phyloP scores from a whole-genome alignment of 2,113 vertebrate species.

The Pelobates fuscus region DNA sequence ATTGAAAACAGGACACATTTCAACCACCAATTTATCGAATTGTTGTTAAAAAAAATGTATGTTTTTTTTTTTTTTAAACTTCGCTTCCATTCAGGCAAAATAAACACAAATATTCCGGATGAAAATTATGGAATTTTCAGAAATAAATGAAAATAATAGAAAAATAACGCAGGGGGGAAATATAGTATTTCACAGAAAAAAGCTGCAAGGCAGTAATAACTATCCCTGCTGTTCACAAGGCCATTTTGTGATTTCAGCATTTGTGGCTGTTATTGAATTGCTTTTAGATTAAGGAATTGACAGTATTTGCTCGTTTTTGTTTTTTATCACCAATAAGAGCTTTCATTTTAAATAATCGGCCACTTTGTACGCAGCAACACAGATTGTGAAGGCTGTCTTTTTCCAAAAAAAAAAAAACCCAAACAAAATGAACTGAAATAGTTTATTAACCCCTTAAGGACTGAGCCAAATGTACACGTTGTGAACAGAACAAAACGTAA shows the following conservation, averaged over 20 bases:
- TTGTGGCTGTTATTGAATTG: slow-evolving; percentile 33
- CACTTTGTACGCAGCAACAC: not conserved
- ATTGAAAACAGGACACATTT: slow-evolving; percentile 6
- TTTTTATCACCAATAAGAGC: slow-evolving; percentile 26
- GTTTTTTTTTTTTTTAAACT: too few relatives aligned
- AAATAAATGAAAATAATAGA: slow-evolving; percentile 1
- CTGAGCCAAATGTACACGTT: too few relatives aligned
- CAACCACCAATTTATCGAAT: too few relatives aligned
- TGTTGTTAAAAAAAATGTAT: too few relatives aligned
- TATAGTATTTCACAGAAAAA: slow-evolving; percentile 3
- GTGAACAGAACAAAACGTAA: too few relatives aligned
- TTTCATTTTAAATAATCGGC: not conserved
- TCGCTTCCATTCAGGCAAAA: too few relatives aligned
- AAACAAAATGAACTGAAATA: slow-evolving; percentile 34
- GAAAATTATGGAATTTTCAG: not conserved
- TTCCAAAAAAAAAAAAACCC: not conserved
- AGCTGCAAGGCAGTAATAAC: slow-evolving; percentile 30
- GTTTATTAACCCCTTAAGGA: too few relatives aligned
- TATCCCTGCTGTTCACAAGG: slow-evolving; percentile 11
- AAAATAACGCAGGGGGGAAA: slow-evolving; percentile 8
- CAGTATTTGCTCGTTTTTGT: slow-evolving; percentile 36
- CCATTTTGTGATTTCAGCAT: slow-evolving; percentile 38
- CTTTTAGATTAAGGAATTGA: slow-evolving; percentile 37
- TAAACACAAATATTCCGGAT: too few relatives aligned
- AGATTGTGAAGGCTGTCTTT: slow-evolving; percentile 15